Evolutionary conservation across 2,888 invertebrate species (phyloP).

Genomic region (Capitulum mitella): DNA sequence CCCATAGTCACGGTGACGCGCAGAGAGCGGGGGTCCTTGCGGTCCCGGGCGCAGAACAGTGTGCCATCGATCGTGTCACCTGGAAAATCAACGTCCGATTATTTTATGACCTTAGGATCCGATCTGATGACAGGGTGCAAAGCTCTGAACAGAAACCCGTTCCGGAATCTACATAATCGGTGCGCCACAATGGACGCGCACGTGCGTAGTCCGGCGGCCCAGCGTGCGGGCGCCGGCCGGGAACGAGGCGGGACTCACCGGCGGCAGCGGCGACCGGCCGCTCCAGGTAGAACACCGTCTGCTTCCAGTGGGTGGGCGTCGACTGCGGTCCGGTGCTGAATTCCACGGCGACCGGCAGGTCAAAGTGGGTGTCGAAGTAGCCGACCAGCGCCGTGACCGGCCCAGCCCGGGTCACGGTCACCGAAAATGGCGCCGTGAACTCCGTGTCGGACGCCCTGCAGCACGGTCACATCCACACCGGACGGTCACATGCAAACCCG

Average conservation of each 20-base stretch:
- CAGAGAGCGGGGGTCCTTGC: not conserved
- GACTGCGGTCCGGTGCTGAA: constrained; percentile 72
- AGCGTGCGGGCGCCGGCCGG: too few relatives aligned
- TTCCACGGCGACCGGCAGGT: constrained; percentile 56
- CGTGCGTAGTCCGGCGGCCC: too few relatives aligned
- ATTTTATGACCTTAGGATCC: not conserved
- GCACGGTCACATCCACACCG: not conserved
- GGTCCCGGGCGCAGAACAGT: not conserved
- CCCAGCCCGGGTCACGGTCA: constrained; percentile 44
- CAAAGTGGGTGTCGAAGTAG: constrained; percentile 83
- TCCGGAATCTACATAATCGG: not conserved
- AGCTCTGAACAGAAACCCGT: not conserved
- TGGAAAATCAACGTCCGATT: not conserved
- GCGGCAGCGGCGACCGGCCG: constrained; percentile 61
- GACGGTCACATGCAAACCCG: too few relatives aligned
- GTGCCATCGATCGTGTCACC: constrained; percentile 15
- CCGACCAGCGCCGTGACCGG: constrained; percentile 73
- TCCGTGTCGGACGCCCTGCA: constrained; percentile 47
- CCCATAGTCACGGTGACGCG: not conserved
- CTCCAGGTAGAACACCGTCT: constrained; percentile 77
- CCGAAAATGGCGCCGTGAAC: constrained; percentile 42
- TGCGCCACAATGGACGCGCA: not conserved
- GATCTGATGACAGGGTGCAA: too few relatives aligned
- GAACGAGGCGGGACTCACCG: constrained; percentile 44
- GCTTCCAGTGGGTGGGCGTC: constrained; percentile 86